These are phyloP conservation scores for Bombus fervidus DNA, from an alignment of 1,140 invertebrate genomes.

Conservation along the genomic window DNA sequence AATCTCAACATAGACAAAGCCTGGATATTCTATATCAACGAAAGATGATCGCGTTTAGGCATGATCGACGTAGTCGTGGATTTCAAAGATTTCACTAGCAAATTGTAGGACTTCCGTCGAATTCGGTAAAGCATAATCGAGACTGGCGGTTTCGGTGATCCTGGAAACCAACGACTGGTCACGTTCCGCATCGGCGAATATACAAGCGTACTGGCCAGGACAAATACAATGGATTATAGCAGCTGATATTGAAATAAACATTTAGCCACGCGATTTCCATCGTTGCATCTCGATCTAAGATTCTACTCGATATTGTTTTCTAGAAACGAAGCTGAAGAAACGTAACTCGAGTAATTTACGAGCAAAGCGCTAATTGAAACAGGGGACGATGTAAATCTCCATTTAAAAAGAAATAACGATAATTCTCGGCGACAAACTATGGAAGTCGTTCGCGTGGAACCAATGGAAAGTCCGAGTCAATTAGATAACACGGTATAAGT, in stretches of 20 bases:
- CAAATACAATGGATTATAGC: conserved; percentile 69
- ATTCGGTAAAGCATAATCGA: conserved; percentile 58
- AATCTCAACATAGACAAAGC: too few species aligned
- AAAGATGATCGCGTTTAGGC: background rate
- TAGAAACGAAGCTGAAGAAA: background rate
- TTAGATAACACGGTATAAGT: background rate
- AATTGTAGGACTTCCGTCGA: conserved; percentile 48
- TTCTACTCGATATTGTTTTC: background rate
- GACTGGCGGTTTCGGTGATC: conserved; percentile 64
- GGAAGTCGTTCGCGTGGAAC: background rate
- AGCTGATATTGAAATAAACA: conserved; percentile 71
- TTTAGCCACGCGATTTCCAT: conserved; percentile 26
- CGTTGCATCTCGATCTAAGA: background rate
- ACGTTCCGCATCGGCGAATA: conserved; percentile 64
- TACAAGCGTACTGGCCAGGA: conserved; percentile 57
- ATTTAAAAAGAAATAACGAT: background rate
- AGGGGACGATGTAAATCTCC: background rate
- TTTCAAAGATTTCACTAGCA: conserved; percentile 31
- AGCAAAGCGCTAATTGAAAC: background rate
- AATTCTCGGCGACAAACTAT: background rate
- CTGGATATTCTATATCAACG: too few species aligned
- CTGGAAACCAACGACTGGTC: conserved; percentile 62
- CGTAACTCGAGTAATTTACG: too few species aligned
- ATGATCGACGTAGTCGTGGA: background rate
- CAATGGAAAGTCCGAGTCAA: background rate